Conservation (phyloP, 2,888 invertebrate species). For the Calameuta idolon region DNA sequence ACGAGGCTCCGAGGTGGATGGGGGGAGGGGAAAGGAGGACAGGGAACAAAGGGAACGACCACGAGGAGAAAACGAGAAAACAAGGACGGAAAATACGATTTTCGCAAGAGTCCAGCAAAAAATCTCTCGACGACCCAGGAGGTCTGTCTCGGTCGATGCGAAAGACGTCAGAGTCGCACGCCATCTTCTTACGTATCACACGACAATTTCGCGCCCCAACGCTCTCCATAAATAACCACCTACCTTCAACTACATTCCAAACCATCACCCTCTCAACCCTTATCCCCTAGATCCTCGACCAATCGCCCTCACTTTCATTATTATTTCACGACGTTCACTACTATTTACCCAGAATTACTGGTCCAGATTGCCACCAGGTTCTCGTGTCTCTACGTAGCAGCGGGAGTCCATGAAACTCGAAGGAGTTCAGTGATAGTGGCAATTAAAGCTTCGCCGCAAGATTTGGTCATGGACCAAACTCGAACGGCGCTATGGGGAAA, state of each 20-base stretch:
- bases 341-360: background rate
- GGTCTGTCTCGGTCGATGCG: background rate
- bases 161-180: constrained; percentile 11
- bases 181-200: background rate
- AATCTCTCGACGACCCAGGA: background rate
- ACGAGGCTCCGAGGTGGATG: background rate
- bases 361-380: background rate
- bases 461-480: background rate
- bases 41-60: background rate
- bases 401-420: background rate
- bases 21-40: too few species aligned
- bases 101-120: background rate
- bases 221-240: constrained; percentile 40
- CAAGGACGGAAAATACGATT: background rate
- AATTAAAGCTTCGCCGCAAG: background rate
- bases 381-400: background rate
- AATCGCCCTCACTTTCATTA: constrained; percentile 19
- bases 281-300: constrained; percentile 1
- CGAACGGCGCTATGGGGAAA: background rate
- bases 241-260: constrained; percentile 15
- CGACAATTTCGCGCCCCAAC: constrained; percentile 42
- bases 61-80: background rate
- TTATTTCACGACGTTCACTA: constrained; percentile 5
- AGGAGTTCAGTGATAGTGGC: background rate
- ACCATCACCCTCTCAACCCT: constrained; percentile 16